Base-by-base conservation (phyloP, 1,140 invertebrate species). In the Stegodyphus mimosarum region DNA sequence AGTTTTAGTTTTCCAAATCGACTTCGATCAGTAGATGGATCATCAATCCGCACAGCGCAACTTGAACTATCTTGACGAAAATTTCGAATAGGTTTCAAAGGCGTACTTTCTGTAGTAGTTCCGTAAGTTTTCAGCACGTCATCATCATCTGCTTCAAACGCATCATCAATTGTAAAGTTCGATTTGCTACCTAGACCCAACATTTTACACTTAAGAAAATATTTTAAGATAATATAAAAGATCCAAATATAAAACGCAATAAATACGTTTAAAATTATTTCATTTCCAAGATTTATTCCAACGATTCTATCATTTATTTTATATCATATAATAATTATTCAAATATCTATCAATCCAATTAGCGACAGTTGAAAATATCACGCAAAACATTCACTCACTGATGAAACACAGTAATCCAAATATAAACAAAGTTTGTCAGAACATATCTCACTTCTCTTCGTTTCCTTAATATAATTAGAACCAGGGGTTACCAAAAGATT, bases 141-240 rank as follows among this genome's bases (percentile, higher is more conserved):
- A 89, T 95, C 94, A 76, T 94, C 94, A 88, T 95, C 94, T 89
- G 95, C 94, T 90, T 95, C 94, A 89, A 95, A 95, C 11, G 95
- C 95, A 90, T 95, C 94, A 90, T 95, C 94, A 87, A 95, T 95
- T 69, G 94, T 94, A 91, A 95, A 95, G 83, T 93, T 91, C 89
- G 94, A 93, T 87, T 92, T 91, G 89, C 89, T 84, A 48, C 81
- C 81, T 18, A 84, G 72, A 50, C 81, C 66, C 52, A 84, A 70
- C 81, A 84, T 84, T 7, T 67, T 84, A 7, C 33, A 33, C 1
- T 33, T 33, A 33, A 33, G 33, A 33, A 33, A 33, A 72, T 63
- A 11, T 17, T n/a, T 7, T 67, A 17, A 18, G 33, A 18, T 6
- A 18, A 11, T 60, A 60, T 10, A 60, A 11, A 15, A 15, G 15